These are phyloP conservation scores for Danio kyathit DNA, from an alignment of 2,797 vertebrate species.

Conservation along the genomic window DNA sequence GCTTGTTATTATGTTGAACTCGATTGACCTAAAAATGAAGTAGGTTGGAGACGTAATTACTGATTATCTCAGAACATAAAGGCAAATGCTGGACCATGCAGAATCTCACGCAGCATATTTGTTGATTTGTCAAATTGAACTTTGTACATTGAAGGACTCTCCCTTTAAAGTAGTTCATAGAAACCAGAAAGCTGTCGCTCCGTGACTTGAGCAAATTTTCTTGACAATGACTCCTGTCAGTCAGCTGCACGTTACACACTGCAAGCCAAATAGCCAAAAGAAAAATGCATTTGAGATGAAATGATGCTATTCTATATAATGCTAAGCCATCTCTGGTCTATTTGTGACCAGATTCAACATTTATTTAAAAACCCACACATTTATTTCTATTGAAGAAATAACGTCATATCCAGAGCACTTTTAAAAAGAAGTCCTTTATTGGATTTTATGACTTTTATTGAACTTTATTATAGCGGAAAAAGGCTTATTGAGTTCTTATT, in stretches of 20 bases:
- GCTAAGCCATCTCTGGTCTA: not conserved
- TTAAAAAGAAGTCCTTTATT: no score
- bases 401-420: no score
- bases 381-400: no score
- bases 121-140: not conserved
- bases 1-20: conserved; percentile 5
- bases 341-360: not conserved
- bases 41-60: not conserved
- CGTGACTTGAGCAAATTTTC: not conserved
- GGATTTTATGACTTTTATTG: not conserved
- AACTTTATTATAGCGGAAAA: no score
- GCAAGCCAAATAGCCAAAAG: not conserved
- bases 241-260: not conserved
- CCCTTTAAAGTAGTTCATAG: not conserved
- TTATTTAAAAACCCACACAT: no score
- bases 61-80: conserved; percentile 11
- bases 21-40: conserved; percentile 8
- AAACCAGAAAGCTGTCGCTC: not conserved
- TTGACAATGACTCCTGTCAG: not conserved
- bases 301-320: not conserved
- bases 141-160: not conserved
- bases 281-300: not conserved
- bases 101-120: not conserved
- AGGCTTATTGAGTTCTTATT: no score
- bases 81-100: not conserved